Conservation (phyloP, 2,797 vertebrate genomes). For the Percopsis omiscomaycus region DNA sequence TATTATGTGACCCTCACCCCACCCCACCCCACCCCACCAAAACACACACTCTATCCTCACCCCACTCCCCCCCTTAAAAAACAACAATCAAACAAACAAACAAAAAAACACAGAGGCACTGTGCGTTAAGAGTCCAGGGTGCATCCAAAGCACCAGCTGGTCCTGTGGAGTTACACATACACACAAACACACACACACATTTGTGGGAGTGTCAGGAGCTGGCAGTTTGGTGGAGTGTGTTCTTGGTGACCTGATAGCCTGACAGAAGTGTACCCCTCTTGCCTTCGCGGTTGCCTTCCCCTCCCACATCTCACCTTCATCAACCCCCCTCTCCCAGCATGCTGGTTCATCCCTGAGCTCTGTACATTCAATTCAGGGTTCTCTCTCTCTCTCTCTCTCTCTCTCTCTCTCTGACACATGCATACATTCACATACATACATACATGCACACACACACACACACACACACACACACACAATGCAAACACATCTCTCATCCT, state of each 20-base stretch:
- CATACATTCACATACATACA: slow-evolving; percentile 17
- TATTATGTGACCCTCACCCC: slow-evolving; percentile 46
- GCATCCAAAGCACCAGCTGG: slow-evolving; percentile 60
- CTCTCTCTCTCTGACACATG: slow-evolving; percentile 4
- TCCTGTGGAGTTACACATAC: slow-evolving; percentile 52
- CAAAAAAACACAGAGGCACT: slow-evolving; percentile 54
- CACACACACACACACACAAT: not conserved
- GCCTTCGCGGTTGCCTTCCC: slow-evolving; percentile 8
- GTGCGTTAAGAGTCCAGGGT: slow-evolving; percentile 63
- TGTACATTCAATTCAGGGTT: slow-evolving; percentile 73
- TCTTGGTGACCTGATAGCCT: slow-evolving; percentile 54
- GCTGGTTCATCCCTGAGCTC: slow-evolving; percentile 74
- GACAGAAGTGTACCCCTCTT: slow-evolving; percentile 56
- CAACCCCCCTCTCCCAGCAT: slow-evolving; percentile 41
- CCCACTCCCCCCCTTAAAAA: not conserved
- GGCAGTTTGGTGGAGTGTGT: slow-evolving; percentile 69
- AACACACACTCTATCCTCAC: slow-evolving; percentile 1
- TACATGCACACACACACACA: not conserved
- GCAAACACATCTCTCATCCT: slow-evolving; percentile 41
- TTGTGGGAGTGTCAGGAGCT: slow-evolving; percentile 64
- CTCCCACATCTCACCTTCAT: not conserved
- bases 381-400: not conserved
- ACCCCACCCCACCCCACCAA: slow-evolving; percentile 6
- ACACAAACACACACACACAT: slow-evolving; percentile 26
- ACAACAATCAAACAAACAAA: not conserved